Percentiles rank a stretch among this genome's conserved stretches.
These are phyloP conservation scores for Gephyroberyx darwinii DNA, from an alignment of 2,797 vertebrate genomes.

Conservation along the genomic window DNA sequence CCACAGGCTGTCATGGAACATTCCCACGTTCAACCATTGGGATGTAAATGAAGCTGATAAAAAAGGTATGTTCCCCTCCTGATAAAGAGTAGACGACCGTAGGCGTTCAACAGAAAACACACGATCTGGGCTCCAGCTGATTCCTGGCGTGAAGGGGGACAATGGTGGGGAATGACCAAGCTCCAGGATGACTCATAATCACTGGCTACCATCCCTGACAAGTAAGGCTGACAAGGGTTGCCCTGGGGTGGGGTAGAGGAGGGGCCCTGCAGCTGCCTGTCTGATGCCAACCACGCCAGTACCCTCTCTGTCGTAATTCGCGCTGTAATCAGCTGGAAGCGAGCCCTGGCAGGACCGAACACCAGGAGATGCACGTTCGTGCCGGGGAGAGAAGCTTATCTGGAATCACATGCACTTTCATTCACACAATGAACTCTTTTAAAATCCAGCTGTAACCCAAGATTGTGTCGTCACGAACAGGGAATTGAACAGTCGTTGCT, in stretches of 20 bases:
- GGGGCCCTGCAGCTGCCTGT: constrained; percentile 22
- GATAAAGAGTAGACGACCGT: not conserved
- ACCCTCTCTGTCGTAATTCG: constrained; percentile 32
- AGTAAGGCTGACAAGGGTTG: constrained; percentile 38
- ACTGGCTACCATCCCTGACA: constrained; percentile 31
- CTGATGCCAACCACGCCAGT: constrained; percentile 41
- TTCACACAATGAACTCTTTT: constrained; percentile 69
- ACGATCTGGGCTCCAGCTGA: constrained; percentile 13
- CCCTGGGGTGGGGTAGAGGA: not conserved
- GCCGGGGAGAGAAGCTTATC: constrained; percentile 49
- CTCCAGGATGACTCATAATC: constrained; percentile 58
- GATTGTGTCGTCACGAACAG: constrained; percentile 9
- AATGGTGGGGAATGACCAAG: not conserved
- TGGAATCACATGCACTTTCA: constrained; percentile 65
- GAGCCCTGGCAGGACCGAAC: constrained; percentile 26
- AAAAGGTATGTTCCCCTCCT: constrained; percentile 8
- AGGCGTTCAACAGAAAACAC: not conserved
- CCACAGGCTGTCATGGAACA: not conserved
- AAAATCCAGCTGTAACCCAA: constrained; percentile 50
- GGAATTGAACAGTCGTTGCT: constrained; percentile 1
- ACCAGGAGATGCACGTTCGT: constrained; percentile 41
- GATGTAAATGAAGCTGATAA: constrained; percentile 27
- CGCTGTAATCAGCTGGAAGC: constrained; percentile 60
- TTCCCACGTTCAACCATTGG: not conserved
- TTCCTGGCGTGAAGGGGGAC: not conserved